A percentile compares a stretch with the other conserved stretches of the same genome.
Conservation (phyloP, 2,113 vertebrate genomes). For the Leptobrachium ailaonicum region DNA sequence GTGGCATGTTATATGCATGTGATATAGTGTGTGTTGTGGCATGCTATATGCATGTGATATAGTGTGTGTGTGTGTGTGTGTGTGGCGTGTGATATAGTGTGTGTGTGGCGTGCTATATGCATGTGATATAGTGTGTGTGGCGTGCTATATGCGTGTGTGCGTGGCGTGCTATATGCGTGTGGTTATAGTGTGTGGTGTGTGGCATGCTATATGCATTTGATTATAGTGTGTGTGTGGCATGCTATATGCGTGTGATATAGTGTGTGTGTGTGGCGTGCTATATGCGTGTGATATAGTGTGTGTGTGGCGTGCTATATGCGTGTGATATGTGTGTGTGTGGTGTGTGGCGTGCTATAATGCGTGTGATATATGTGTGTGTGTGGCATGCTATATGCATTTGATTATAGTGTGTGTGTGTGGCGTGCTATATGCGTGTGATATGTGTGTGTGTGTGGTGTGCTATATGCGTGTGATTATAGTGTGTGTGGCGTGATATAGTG, state of each 20-base stretch:
- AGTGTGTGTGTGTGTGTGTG: background rate
- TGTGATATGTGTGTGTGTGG: slow-evolving; percentile 45
- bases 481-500: background rate
- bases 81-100: background rate
- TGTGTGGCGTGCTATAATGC: background rate
- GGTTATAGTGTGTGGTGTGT: background rate
- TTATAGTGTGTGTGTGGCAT: background rate
- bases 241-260: background rate
- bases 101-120: background rate
- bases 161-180: too few species aligned
- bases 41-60: background rate
- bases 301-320: background rate
- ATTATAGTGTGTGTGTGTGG: too few species aligned
- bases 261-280: background rate
- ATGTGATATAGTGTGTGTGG: background rate
- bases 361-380: background rate
- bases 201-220: slow-evolving; percentile 61
- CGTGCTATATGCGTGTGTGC: too few species aligned
- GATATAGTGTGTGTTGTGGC: background rate
- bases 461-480: background rate
- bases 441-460: slow-evolving; percentile 29
- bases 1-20: background rate
- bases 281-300: background rate
- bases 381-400: background rate
- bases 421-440: slow-evolving; percentile 62